Percentiles rank a stretch among this genome's conserved stretches.
phyloP scores from a whole-genome alignment of 1,140 invertebrate genomes.

The Pentalonia nigronervosa region DNA sequence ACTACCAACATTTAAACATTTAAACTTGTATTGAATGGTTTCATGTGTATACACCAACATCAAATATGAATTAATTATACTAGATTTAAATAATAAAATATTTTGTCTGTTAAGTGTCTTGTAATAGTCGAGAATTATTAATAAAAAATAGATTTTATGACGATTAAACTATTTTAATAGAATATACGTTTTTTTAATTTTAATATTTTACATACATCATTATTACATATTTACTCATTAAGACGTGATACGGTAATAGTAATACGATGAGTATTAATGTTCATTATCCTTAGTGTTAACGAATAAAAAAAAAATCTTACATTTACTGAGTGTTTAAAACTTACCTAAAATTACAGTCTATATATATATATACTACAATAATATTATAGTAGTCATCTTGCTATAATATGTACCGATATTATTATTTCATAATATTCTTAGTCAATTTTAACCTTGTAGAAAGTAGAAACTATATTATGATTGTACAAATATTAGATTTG shows the following conservation, averaged over 20 bases:
- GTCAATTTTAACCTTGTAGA: background rate
- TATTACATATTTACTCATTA: background rate
- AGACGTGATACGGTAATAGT: background rate
- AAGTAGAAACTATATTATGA: background rate
- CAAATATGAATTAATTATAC: constrained; percentile 9
- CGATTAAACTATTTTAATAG: background rate
- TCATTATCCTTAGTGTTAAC: background rate
- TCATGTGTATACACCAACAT: background rate
- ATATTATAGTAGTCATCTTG: too few relatives aligned
- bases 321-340: too few relatives aligned
- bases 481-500: background rate
- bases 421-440: background rate
- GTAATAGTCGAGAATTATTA: background rate
- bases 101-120: background rate
- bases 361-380: too few relatives aligned
- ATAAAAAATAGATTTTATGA: background rate
- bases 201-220: background rate
- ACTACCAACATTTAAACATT: background rate
- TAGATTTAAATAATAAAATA: constrained; percentile 11
- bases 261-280: background rate
- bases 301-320: too few relatives aligned
- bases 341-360: too few relatives aligned
- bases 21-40: background rate
- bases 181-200: background rate
- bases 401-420: too few relatives aligned